Evolutionary conservation across 2,797 vertebrate genomes (phyloP), one percentile per base, ranked within the genome.

Genomic region (Hybognathus amarus): DNA sequence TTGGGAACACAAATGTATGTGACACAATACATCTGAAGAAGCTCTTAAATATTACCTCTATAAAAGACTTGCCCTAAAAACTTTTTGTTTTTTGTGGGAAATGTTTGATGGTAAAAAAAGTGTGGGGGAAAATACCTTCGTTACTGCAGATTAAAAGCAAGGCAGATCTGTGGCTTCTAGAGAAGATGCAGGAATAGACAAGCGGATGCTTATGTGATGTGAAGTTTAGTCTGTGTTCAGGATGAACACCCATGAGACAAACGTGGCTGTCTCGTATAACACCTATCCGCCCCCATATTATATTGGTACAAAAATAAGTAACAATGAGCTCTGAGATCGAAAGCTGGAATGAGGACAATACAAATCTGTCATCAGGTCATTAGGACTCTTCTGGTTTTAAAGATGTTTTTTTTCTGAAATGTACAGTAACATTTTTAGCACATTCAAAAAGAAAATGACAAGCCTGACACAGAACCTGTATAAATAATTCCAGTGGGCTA

Each of bases 401-500:
- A 36, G 52, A 66, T 8, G 56, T 66, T 42, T 45, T 80, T 33
- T 33, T 33, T 33, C 11, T 59, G 42, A 22, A 69, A 80, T 20
- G 12, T 56, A 56, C 36, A 69, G 68, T 85, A 47, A 38, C 24
- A 68, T 66, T 79, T 87, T 69, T 71, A 52, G 74, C 61, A 30
- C 59, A 69, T 75, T 68, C 18, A 13, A 54, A 85, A 54, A 50
- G 80, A 77, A 85, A 80, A 71, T 18, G 59, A 80, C 63, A 69
- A 73, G 78, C 70, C 64, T 80, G 68, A 77, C 77, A 77, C 85
- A 77, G 78, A 82, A 77, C 45, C 71, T 85, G 77, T 75, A 85
- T 88, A 87, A 88, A 88, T 83, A 82, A 83, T 87, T 89, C 84
- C 76, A 82, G 80, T 79, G 45, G 80, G 73, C 71, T 88, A 83